Evolutionary conservation across 2,113 vertebrate genomes (phyloP).

Genomic region (Periophthalmodon schlosseri): DNA sequence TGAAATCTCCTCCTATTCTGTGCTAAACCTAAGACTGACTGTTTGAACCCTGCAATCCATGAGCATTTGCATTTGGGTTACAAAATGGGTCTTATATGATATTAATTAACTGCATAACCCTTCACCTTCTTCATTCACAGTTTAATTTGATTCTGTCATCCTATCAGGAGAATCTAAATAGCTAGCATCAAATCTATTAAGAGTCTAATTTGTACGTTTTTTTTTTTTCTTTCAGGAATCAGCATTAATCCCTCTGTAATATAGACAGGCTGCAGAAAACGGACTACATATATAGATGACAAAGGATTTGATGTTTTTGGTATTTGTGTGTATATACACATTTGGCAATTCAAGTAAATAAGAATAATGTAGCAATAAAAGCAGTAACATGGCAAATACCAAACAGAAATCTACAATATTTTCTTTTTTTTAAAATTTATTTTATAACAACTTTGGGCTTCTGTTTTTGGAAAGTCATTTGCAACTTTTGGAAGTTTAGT

Average conservation of each 20-base stretch:
- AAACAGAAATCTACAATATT: too few species aligned
- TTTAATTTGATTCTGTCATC: constrained; percentile 27
- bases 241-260: not conserved
- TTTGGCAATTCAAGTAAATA: not conserved
- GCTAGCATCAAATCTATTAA: constrained; percentile 32
- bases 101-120: constrained; percentile 64
- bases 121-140: constrained; percentile 30
- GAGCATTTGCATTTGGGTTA: constrained; percentile 17
- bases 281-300: not conserved
- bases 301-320: not conserved
- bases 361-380: not conserved
- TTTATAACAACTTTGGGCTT: too few species aligned
- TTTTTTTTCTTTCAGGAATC: not conserved
- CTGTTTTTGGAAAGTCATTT: not conserved
- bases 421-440: too few species aligned
- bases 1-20: constrained; percentile 46
- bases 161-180: constrained; percentile 53
- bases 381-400: not conserved
- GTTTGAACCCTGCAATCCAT: constrained; percentile 42
- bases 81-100: constrained; percentile 39
- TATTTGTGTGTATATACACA: not conserved
- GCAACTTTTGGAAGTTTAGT: not conserved
- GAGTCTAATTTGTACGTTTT: not conserved
- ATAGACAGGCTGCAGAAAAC: not conserved
- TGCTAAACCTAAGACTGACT: constrained; percentile 52